phyloP scores from a whole-genome alignment of 2,113 vertebrate species.

The Polypterus senegalus region DNA sequence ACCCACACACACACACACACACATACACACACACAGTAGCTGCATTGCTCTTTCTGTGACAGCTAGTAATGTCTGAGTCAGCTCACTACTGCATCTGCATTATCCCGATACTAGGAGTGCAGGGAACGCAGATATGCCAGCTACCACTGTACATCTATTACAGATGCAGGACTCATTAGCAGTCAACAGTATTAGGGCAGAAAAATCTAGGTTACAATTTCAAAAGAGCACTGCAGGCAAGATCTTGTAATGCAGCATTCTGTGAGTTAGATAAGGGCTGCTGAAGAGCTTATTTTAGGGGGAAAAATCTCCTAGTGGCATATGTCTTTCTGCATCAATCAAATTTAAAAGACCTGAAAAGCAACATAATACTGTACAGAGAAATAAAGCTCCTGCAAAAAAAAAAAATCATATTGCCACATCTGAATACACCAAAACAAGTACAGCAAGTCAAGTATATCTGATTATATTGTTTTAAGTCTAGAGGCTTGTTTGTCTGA shows the following conservation, averaged over 20 bases:
- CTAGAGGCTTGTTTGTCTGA: too few species aligned
- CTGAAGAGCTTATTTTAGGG: too few species aligned
- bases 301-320: too few species aligned
- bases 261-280: not conserved
- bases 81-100: constrained; percentile 1
- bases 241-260: constrained; percentile 4
- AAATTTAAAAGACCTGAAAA: too few species aligned
- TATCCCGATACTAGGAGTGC: not conserved
- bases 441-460: too few species aligned
- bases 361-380: too few species aligned
- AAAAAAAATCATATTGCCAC: too few species aligned
- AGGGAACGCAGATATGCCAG: constrained; percentile 4
- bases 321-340: too few species aligned
- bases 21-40: not conserved
- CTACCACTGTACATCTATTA: constrained; percentile 2
- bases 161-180: constrained; percentile 10
- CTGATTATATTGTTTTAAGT: too few species aligned
- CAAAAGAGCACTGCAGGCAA: constrained; percentile 13
- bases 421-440: too few species aligned
- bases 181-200: constrained; percentile 17
- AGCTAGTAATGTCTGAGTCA: not conserved
- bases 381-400: too few species aligned
- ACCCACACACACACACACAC: not conserved
- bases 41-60: constrained; percentile 1
- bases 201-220: constrained; percentile 17